Base-by-base conservation (phyloP, 53 echinoderm and acorn worm species). In the Echinarachnius parma region DNA sequence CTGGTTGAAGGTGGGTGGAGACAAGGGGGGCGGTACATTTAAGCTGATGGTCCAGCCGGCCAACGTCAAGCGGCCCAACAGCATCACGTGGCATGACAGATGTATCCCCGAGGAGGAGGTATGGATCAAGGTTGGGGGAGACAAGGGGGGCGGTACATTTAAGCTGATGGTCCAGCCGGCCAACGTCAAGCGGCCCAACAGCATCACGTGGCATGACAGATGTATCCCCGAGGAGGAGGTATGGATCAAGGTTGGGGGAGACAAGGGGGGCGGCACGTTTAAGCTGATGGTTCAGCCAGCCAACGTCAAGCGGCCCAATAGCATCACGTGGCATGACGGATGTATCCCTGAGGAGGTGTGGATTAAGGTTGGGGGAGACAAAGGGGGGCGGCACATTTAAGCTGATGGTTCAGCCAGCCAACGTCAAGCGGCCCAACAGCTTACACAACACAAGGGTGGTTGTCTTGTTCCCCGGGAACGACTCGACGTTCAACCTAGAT, bases 351-450 rank as follows among this genome's bases (percentile, higher is more conserved):
- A 67, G 20, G 52, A 42, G 21, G 67, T 49, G 33, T 2, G 48
- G 67, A 52, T 18, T 24, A 21, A 67, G 50, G 21, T 20, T 67
- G 19, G 67, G 67, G 1, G 67, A 52, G 0, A 52, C 48, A 16
- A 67, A 67, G 52, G 67, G 67, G 21, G 52, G 67, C 1, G 67
- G 67, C 7, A 67, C 67, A 0, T 67, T 67, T 31, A 67, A 67
- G 20, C 23, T 67, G 0, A 67, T 67, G 67, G 67, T 67, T 0
- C 67, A 67, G 3, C 0, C 21, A 0, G 67, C 67, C 33, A 67
- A 67, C 30, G 18, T 67, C 2, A 50, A 34, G 10, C 34, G 67
- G 4, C 67, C 67, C 9, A 67, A 67, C 31, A 67, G 67, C 23
- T 19, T 50, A 9, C 52, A 50, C 52, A 50, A 50, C 19, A 50